Base-by-base conservation (phyloP, 92 coral and sea anemone genomes). In the Pocillopora meandrina region DNA sequence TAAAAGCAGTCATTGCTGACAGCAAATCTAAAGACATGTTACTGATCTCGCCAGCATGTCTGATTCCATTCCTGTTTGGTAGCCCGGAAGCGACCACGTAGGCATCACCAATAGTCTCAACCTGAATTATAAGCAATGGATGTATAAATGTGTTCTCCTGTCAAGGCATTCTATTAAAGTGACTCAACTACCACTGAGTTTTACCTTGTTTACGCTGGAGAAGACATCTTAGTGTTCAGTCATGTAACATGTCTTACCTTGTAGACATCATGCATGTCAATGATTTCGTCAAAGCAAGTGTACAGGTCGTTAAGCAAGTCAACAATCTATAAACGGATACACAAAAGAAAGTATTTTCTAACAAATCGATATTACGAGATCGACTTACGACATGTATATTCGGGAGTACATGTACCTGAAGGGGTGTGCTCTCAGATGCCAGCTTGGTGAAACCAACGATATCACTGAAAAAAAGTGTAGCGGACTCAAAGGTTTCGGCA, bases 381-480 rank as follows among this genome's bases (percentile, higher is more conserved):
- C 17, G 21, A 23, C 49, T 69, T 69, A 26, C 42, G 33, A 20
- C 20, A 15, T 13, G 5, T 58, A 14, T 15, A 75, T 55, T 23
- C 72, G 10, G 13, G 33, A 35, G n/a, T 11, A 75, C 23, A 33
- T 52, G 85, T 83, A 91, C 97, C 91, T 93, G 97, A 58, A 93
- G 75, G 7, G 97, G 97, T 74, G 94, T 76, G 49, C 97, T 93
- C 12, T 78, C 90, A 68, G 94, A 85, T 47, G 97, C 97, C n/a
- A 93, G 87, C 61, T 91, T 91, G 55, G 97, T 93, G 77, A 93
- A 93, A 9, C 97, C 97, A 71, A 93, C 97, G 36, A 93, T 89
- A 86, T 93, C 97, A 81, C 97, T 93, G n/a, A 93, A 93, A 91
- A 93, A 93, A 17, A 93, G 87, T 76, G 97, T 91, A 61, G 89